Conservation (phyloP, 1,140 invertebrate genomes). For the Octopus sinensis region DNA sequence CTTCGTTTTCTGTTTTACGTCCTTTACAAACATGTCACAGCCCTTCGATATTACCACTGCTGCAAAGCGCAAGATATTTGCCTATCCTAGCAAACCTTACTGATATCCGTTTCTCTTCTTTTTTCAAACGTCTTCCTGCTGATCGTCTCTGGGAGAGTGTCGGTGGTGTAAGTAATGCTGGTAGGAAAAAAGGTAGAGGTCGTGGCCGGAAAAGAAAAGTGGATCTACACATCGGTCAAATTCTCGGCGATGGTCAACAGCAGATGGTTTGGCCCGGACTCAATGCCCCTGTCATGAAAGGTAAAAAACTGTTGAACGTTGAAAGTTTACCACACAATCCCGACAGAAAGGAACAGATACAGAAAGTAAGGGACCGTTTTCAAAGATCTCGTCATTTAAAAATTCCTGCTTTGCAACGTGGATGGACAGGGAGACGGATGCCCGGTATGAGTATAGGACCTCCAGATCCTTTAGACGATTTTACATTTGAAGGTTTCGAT, state of each 20-base stretch:
- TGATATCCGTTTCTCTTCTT: slow-evolving; percentile 11
- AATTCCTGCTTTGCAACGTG: slow-evolving; percentile 77
- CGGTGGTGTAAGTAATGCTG: slow-evolving; percentile 91
- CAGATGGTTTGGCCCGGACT: slow-evolving; percentile 80
- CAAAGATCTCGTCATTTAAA: slow-evolving; percentile 62
- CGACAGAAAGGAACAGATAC: slow-evolving; percentile 69
- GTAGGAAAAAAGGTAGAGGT: slow-evolving; percentile 88
- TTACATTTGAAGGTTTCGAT: slow-evolving; percentile 81
- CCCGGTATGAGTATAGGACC: slow-evolving; percentile 81
- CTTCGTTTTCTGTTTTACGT: no score
- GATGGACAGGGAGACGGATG: slow-evolving; percentile 80
- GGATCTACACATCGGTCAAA: slow-evolving; percentile 87
- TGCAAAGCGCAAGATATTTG: not conserved
- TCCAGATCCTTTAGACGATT: slow-evolving; percentile 73
- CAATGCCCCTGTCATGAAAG: slow-evolving; percentile 76
- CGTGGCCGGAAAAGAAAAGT: slow-evolving; percentile 70
- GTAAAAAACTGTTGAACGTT: slow-evolving; percentile 71
- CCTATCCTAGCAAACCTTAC: not conserved
- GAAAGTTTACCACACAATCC: slow-evolving; percentile 70
- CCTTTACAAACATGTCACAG: not conserved
- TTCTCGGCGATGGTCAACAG: slow-evolving; percentile 75
- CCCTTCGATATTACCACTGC: not conserved
- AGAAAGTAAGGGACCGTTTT: slow-evolving; percentile 72
- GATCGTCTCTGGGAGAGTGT: slow-evolving; percentile 90
- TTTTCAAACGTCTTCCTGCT: slow-evolving; percentile 48